Base-by-base conservation (phyloP, 1,140 invertebrate genomes). In the Aricia agestis region DNA sequence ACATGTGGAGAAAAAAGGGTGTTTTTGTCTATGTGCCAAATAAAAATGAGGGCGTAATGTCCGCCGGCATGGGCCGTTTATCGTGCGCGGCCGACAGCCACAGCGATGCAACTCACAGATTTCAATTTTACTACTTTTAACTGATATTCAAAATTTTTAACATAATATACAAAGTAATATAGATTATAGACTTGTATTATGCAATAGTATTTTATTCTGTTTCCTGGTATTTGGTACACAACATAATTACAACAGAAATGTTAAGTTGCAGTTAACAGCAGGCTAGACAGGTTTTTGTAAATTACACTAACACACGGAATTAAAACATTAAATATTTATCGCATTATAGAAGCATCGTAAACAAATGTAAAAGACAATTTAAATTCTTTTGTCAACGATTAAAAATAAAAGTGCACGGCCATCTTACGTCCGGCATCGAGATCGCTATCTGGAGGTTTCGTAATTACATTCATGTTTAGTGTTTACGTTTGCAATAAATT, bases 21-120 rank as follows among this genome's bases (percentile, higher is more conserved):
- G 86, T 90, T 90, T 90, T 90, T 88, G 87, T 89, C 89, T 91
- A 91, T 91, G 86, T 91, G 86, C 86, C 87, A 87, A 91, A 91
- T 89, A 91, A 91, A 91, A 91, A 91, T 91, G 89, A 89, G 89
- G 80, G 77, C 86, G 86, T 89, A 88, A 91, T 91, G 89, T 89
- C 86, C 88, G 82, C 81, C 82, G 82, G 87, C 77, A 84, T 80
- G 80, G 81, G 80, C 78, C 87, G 89, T 85, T 89, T 90, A 90
- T 89, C 86, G 87, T 74, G 74, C 74, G 69, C 66, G 72, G 66
- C 13, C n/a, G 36, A 31, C 9, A 45, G 36, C 71, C 45, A 52
- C 45, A 52, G 6, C 13, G 45, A 52, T 15, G 11, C 4, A 52
- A 15, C 45, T 13, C 45, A 13, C 45, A 52, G 45, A 52, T 52